Percentiles rank a stretch among this genome's conserved stretches.
phyloP scores from a whole-genome alignment of 2,113 vertebrate genomes.

The Andinoacara biseriatus region DNA sequence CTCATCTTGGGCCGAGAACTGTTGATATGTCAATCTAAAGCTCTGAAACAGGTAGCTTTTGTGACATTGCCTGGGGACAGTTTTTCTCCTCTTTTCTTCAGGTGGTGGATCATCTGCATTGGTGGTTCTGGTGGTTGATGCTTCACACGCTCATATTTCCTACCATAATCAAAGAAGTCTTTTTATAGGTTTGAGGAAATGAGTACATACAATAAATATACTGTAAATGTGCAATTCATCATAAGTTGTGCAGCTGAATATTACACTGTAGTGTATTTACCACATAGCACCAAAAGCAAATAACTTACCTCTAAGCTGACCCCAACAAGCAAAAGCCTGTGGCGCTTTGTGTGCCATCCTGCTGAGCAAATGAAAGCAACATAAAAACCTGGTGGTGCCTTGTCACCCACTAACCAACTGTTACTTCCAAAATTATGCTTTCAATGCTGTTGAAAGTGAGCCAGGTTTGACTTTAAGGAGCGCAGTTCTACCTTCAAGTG shows the following conservation, averaged over 20 bases:
- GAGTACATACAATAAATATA: too few relatives aligned
- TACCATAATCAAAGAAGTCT: too few relatives aligned
- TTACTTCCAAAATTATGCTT: constrained; percentile 39
- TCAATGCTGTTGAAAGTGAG: constrained; percentile 30
- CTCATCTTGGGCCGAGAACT: too few relatives aligned
- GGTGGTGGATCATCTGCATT: too few relatives aligned
- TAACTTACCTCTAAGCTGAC: not conserved
- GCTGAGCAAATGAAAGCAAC: constrained; percentile 14
- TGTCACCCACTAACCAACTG: constrained; percentile 28
- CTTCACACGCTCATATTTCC: too few relatives aligned
- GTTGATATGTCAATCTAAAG: too few relatives aligned
- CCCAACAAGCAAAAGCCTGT: not conserved
- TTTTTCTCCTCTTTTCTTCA: not conserved
- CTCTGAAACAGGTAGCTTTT: too few relatives aligned
- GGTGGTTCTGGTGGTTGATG: too few relatives aligned
- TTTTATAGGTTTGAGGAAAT: too few relatives aligned
- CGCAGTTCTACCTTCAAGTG: constrained; percentile 37
- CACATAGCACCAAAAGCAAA: not conserved
- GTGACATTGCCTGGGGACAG: not conserved
- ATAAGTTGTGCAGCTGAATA: not conserved
- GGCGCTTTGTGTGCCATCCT: not conserved
- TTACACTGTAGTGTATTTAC: not conserved
- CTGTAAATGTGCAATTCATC: too few relatives aligned
- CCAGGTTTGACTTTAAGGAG: constrained; percentile 46
- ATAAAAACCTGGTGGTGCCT: constrained; percentile 2